phyloP scores from a whole-genome alignment of 1,140 invertebrate genomes.

The Pygmarrhopalites habei region DNA sequence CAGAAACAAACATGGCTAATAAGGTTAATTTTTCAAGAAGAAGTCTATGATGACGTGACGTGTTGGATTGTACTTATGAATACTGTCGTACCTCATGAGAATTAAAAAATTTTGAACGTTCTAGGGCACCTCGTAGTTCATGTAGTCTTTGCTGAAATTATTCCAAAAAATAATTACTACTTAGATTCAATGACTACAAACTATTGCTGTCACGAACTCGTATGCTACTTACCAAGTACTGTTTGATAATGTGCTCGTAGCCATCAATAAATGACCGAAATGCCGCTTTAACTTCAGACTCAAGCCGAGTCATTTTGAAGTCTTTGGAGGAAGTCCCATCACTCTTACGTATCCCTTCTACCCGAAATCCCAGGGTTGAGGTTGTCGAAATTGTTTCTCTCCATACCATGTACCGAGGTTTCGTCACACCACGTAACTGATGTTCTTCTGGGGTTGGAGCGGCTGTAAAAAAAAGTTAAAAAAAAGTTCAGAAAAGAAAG shows the following conservation, averaged over 20 bases:
- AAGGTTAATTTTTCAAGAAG: background rate
- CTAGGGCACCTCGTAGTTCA: slow-evolving; percentile 69
- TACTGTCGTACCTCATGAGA: slow-evolving; percentile 79
- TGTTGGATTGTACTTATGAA: too few relatives aligned
- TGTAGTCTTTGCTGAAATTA: slow-evolving; percentile 75
- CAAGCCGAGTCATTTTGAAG: slow-evolving; percentile 89
- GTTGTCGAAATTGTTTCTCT: slow-evolving; percentile 95
- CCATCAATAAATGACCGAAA: slow-evolving; percentile 74
- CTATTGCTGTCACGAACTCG: too few relatives aligned
- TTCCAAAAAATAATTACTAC: too few relatives aligned
- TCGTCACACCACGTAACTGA: slow-evolving; percentile 79
- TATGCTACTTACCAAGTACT: too few relatives aligned
- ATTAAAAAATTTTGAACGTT: slow-evolving; percentile 78
- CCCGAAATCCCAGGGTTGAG: slow-evolving; percentile 76
- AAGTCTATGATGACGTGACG: too few relatives aligned
- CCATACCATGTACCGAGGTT: slow-evolving; percentile 96
- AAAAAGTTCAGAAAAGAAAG: too few relatives aligned
- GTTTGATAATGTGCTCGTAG: slow-evolving; percentile 64
- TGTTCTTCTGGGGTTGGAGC: slow-evolving; percentile 89
- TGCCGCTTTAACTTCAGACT: slow-evolving; percentile 69
- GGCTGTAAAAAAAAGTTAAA: too few relatives aligned
- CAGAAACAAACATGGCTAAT: slow-evolving; percentile 39
- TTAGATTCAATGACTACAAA: too few relatives aligned
- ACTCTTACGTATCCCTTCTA: slow-evolving; percentile 73
- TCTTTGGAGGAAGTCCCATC: slow-evolving; percentile 86